Base-by-base conservation (phyloP, 2,797 vertebrate species). In the Urocyon cinereoargenteus region DNA sequence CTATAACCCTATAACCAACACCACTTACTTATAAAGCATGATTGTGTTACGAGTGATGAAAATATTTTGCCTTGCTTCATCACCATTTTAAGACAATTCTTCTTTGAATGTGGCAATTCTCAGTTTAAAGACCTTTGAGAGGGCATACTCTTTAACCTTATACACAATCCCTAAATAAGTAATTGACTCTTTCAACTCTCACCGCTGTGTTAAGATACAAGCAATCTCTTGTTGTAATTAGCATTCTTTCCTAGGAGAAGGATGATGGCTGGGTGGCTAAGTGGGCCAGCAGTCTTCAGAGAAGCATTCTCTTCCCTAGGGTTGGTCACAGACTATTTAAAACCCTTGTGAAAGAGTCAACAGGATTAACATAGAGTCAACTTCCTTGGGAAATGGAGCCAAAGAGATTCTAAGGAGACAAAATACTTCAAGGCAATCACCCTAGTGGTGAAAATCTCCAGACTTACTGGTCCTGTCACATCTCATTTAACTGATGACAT, bases 401-500 rank as follows among this genome's bases (percentile, higher is more conserved):
- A 97, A 95, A 97, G 81, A 98, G 96, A 98, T 98, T 92, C 40
- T 93, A 94, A 97, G 97, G 97, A 98, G 94, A 98, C 94, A 98
- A 98, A 98, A 98, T 97, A 97, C 94, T 98, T 98, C 96, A 98
- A 98, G 97, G 96, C 72, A 98, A 98, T 93, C 96, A 96, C 93
- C 95, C 92, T 75, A 96, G 95, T 90, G 96, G 90, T 98, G 98
- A 99, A 98, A 98, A 97, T 96, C 97, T 98, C 98, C 98, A 98
- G 98, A 98, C 98, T 98, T 98, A 97, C 93, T 91, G 28, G 92
- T 94, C 93, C 96, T 98, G 98, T 97, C 98, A 98, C 93, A 94
- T 97, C 97, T 98, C 98, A 98, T 99, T 98, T 98, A 98, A 97
- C 91, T 93, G 94, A 97, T 96, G 97, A 98, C 96, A 98, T 96